Conservation (phyloP, 2,797 vertebrate genomes). For the Coluber constrictor region DNA sequence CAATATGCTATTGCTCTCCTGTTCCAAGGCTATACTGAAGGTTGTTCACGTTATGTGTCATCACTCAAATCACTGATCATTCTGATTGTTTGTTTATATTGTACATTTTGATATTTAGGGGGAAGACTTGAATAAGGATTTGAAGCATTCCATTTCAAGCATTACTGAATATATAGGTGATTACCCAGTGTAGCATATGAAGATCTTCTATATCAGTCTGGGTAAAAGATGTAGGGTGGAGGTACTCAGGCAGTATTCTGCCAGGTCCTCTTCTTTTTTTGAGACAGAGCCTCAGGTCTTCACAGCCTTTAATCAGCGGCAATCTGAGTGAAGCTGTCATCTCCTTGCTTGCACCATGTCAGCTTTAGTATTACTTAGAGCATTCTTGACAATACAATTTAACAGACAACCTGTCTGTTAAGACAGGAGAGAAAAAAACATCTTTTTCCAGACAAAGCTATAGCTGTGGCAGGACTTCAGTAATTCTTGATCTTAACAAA, state of each 20-base stretch:
- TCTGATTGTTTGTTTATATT: not conserved
- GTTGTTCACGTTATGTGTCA: conserved; percentile 22
- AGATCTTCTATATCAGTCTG: not conserved
- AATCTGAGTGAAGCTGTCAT: conserved; percentile 67
- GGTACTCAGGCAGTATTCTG: conserved; percentile 39
- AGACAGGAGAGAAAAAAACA: conserved; percentile 42
- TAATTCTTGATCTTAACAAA: not conserved
- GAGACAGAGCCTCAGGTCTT: conserved; percentile 51
- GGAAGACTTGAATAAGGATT: not conserved
- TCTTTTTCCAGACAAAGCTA: conserved; percentile 22
- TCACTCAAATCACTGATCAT: not conserved
- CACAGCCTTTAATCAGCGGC: conserved; percentile 67
- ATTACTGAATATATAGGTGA: not conserved
- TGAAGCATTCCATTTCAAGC: not conserved
- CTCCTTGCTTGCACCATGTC: conserved; percentile 63
- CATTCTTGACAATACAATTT: conserved; percentile 62
- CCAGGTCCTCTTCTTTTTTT: conserved; percentile 36
- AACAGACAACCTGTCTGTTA: conserved; percentile 40
- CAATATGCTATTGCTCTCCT: not conserved
- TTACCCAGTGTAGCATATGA: not conserved
- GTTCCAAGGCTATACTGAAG: not conserved
- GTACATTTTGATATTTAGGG: not conserved
- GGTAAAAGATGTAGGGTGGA: conserved; percentile 22
- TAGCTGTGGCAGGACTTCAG: not conserved
- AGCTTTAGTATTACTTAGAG: conserved; percentile 61